Percentiles rank a stretch among this genome's conserved stretches.
Evolutionary conservation across 2,797 vertebrate species (phyloP).

Genomic region (Sebastes kiyomatsui): DNA sequence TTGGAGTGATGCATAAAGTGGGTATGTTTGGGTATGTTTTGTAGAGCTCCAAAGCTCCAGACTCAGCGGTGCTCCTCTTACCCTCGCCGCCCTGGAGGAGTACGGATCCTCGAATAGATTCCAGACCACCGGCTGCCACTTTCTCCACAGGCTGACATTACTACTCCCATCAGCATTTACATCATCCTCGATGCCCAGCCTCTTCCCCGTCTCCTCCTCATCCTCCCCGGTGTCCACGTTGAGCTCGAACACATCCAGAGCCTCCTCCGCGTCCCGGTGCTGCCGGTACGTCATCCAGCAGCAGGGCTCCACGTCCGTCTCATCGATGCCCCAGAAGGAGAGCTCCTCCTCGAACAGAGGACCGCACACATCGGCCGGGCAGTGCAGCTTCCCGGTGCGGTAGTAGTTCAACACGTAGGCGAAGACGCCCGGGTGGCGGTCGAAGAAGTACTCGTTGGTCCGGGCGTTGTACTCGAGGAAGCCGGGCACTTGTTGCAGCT

Average conservation of each 20-base stretch:
- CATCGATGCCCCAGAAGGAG: slow-evolving; percentile 97
- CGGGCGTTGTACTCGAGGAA: slow-evolving; percentile 86
- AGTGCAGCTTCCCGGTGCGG: slow-evolving; percentile 96
- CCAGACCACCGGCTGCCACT: slow-evolving; percentile 94
- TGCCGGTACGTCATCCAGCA: slow-evolving; percentile 99
- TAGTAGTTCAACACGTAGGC: slow-evolving; percentile 97
- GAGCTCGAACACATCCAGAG: slow-evolving; percentile 95
- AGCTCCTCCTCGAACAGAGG: slow-evolving; percentile 96
- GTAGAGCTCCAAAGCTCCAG: slow-evolving; percentile 11
- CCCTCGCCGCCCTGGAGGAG: slow-evolving; percentile 97
- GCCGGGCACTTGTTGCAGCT: slow-evolving; percentile 86
- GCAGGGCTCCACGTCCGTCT: slow-evolving; percentile 98
- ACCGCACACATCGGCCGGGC: slow-evolving; percentile 96
- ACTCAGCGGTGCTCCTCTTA: slow-evolving; percentile 81
- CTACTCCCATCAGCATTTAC: slow-evolving; percentile 77
- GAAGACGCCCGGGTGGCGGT: slow-evolving; percentile 95
- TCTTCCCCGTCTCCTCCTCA: slow-evolving; percentile 85
- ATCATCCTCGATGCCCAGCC: slow-evolving; percentile 92
- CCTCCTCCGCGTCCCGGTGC: slow-evolving; percentile 96
- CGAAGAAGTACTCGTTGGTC: slow-evolving; percentile 94
- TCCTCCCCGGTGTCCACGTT: slow-evolving; percentile 82
- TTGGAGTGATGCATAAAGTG: too few species aligned
- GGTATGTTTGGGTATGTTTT: too few species aligned
- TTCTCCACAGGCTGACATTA: slow-evolving; percentile 88
- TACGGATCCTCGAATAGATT: slow-evolving; percentile 98